phyloP scores from a whole-genome alignment of 2,113 vertebrate genomes.

The Macroglossus sobrinus region DNA sequence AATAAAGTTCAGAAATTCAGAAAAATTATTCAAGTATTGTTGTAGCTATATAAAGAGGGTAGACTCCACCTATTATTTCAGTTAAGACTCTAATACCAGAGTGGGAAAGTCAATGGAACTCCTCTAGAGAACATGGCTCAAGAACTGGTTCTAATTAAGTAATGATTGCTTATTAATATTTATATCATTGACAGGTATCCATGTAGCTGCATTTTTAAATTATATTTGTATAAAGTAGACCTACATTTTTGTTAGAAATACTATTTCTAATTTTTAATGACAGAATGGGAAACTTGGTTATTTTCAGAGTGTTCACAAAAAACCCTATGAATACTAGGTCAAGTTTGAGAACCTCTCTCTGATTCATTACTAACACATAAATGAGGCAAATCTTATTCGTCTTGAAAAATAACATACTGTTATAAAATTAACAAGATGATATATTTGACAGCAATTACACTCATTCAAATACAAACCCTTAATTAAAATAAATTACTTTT shows the following conservation, averaged over 20 bases:
- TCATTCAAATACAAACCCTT: not conserved
- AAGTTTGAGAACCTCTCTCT: not conserved
- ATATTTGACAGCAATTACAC: constrained; percentile 5
- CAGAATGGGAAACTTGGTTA: not conserved
- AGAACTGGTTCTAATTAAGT: not conserved
- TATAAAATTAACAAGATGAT: not conserved
- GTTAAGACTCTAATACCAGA: not conserved
- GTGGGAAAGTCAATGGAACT: not conserved
- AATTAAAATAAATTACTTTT: constrained; percentile 24
- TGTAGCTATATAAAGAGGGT: not conserved
- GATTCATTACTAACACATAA: constrained; percentile 31
- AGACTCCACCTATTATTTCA: constrained; percentile 8
- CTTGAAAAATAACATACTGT: not conserved
- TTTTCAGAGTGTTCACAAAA: constrained; percentile 17
- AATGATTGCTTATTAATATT: not conserved
- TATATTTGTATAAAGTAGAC: not conserved
- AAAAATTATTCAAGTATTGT: not conserved
- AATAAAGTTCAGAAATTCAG: not conserved
- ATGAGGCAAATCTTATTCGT: constrained; percentile 9
- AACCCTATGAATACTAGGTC: not conserved
- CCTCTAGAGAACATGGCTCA: not conserved
- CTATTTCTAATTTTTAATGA: not conserved
- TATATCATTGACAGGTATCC: not conserved
- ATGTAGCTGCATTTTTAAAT: not conserved
- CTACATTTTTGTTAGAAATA: not conserved